These are phyloP conservation scores for Macropus fuliginosus DNA, from an alignment of 2,797 vertebrate species.

Conservation along the genomic window DNA sequence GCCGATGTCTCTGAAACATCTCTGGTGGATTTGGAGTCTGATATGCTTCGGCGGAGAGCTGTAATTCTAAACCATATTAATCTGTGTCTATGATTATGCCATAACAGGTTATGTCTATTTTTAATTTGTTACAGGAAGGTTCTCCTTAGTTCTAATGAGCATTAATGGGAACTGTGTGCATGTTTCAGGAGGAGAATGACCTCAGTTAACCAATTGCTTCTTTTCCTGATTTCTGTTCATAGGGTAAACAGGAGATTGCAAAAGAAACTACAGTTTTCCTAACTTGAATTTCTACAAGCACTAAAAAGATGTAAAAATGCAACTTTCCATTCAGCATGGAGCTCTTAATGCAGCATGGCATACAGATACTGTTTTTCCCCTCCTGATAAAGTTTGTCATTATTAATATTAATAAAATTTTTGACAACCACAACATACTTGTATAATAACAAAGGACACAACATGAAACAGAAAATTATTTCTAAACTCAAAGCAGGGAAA, in stretches of 20 bases:
- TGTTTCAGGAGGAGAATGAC: constrained; percentile 75
- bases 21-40: constrained; percentile 83
- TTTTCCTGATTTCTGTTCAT: constrained; percentile 69
- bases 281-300: constrained; percentile 58
- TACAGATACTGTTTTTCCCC: constrained; percentile 27
- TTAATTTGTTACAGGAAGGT: constrained; percentile 79
- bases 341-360: constrained; percentile 19
- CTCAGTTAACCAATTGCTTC: constrained; percentile 52
- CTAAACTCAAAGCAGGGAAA: constrained; percentile 8
- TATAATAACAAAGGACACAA: constrained; percentile 55
- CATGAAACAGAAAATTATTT: constrained; percentile 27
- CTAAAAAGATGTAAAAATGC: constrained; percentile 49
- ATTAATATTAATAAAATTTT: constrained; percentile 64
- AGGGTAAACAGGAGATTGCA: constrained; percentile 65
- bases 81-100: constrained; percentile 73
- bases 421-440: constrained; percentile 27
- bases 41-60: constrained; percentile 78
- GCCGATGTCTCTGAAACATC: constrained; percentile 84
- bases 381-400: constrained; percentile 56
- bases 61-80: constrained; percentile 71
- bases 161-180: constrained; percentile 77
- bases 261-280: constrained; percentile 51
- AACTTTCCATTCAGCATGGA: constrained; percentile 20
- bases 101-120: constrained; percentile 76
- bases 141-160: constrained; percentile 77